phyloP scores from a whole-genome alignment of 2,888 invertebrate species.

The Scelioninae gen. 1 region DNA sequence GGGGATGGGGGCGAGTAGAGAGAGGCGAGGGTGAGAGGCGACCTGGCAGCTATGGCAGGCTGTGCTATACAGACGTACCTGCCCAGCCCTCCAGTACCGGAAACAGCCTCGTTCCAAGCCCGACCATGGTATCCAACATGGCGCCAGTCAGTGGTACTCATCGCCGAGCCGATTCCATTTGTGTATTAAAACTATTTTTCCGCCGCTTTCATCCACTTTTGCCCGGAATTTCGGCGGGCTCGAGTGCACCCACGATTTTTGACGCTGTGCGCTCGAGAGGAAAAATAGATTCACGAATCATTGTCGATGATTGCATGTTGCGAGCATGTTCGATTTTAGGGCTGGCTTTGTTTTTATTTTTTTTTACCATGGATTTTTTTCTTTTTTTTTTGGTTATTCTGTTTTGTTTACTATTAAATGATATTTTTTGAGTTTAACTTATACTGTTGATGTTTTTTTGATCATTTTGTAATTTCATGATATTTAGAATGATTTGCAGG shows the following conservation, averaged over 20 bases:
- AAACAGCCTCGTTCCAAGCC: conserved; percentile 82
- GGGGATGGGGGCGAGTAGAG: conserved; percentile 78
- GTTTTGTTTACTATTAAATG: too few species aligned
- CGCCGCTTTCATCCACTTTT: conserved; percentile 39
- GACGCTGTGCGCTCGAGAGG: background rate
- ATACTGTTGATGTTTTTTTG: too few species aligned
- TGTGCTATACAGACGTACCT: conserved; percentile 81
- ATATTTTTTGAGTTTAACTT: too few species aligned
- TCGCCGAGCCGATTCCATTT: conserved; percentile 61
- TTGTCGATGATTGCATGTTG: conserved; percentile 33
- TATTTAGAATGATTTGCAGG: too few species aligned
- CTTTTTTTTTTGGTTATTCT: too few species aligned
- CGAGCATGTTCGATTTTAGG: conserved; percentile 10
- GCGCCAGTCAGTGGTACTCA: conserved; percentile 82
- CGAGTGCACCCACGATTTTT: conserved; percentile 19
- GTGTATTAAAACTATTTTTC: conserved; percentile 59
- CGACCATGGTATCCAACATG: conserved; percentile 82
- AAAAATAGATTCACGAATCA: conserved; percentile 31
- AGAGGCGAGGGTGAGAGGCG: conserved; percentile 80
- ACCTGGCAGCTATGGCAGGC: conserved; percentile 77
- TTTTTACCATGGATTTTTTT: background rate
- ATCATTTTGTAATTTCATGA: too few species aligned
- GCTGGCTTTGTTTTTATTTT: background rate
- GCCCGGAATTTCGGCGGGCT: background rate
- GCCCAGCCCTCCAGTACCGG: conserved; percentile 81